phyloP scores from a whole-genome alignment of 1,140 invertebrate species.

The Hyles euphorbiae region DNA sequence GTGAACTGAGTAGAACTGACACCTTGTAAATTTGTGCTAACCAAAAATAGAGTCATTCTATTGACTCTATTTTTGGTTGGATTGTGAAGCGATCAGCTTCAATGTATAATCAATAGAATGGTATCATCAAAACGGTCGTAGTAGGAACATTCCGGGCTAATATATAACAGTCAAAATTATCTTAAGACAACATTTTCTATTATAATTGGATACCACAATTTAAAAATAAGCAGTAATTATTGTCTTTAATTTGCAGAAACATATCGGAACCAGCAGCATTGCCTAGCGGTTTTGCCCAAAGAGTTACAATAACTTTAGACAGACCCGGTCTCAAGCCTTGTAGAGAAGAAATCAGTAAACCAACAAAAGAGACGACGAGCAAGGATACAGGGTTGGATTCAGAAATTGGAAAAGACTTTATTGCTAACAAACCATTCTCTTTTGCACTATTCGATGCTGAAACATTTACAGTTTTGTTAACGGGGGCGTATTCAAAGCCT shows the following conservation, averaged over 20 bases:
- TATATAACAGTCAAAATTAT: no score
- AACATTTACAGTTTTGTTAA: conserved; percentile 1
- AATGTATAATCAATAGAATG: no score
- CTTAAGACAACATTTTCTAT: no score
- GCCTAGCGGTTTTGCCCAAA: conserved; percentile 12
- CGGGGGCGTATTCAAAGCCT: conserved; percentile 1
- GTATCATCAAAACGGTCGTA: no score
- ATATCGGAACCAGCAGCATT: conserved; percentile 11
- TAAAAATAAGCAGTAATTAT: background rate
- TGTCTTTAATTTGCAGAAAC: background rate
- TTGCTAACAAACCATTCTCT: conserved; percentile 10
- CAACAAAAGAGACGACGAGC: background rate
- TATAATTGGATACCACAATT: no score
- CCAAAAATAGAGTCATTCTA: no score
- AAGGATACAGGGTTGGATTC: background rate
- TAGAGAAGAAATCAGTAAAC: background rate
- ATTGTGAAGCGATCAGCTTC: no score
- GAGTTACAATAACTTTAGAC: conserved; percentile 7
- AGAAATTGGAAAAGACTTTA: conserved; percentile 4
- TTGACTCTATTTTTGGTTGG: no score
- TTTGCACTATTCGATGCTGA: conserved; percentile 10
- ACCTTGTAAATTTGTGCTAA: no score
- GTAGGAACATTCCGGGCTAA: no score
- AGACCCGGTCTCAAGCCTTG: conserved; percentile 1
- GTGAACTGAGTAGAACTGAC: no score